Base-by-base conservation (phyloP, 2,888 invertebrate species). In the Xanthorhoe spadicearia region DNA sequence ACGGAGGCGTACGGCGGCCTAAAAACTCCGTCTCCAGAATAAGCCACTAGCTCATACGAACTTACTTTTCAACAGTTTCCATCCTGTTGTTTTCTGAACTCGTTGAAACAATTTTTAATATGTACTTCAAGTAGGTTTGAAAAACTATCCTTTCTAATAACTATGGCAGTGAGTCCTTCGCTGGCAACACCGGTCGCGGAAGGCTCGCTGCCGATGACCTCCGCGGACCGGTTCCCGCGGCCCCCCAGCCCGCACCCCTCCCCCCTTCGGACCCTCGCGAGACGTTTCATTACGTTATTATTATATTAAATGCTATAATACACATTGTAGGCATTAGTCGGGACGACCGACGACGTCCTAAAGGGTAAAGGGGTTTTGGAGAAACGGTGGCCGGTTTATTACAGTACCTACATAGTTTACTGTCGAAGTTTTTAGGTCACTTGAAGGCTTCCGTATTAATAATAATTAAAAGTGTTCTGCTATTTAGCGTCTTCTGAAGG, bases 281-380 rank as follows among this genome's bases (percentile, higher is more conserved):
- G 91, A 89, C 90, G 89, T 91, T 93, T 93, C 93, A 93, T 93
- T 93, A 93, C 92, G 89, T 91, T 93, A 93, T 93, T 93, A 93
- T 93, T 92, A 92, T 93, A 93, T 92, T 93, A 92, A 93, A 92
- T 90, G 90, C 89, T 92, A 88, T 92, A 91, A 90, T 92, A 89
- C 90, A 92, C 91, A 90, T 89, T 92, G 92, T 91, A 86, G 85
- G 90, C 88, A 91, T 92, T 92, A 91, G 90, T 87, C 81, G 46
- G 54, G 55, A 59, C 50, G 54, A 81, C 23, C 50, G 54, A 81
- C 50, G 54, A 81, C 81, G 82, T 83, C 86, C 85, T 80, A 83
- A 86, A 86, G 83, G 86, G 83, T 86, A 87, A 88, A 32, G 38
- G 13, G 43, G 51, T 59, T 59, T 59, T n/a, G 51, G n/a, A n/a